phyloP scores from a whole-genome alignment of 2,113 vertebrate genomes.

The Malaclemys terrapin region DNA sequence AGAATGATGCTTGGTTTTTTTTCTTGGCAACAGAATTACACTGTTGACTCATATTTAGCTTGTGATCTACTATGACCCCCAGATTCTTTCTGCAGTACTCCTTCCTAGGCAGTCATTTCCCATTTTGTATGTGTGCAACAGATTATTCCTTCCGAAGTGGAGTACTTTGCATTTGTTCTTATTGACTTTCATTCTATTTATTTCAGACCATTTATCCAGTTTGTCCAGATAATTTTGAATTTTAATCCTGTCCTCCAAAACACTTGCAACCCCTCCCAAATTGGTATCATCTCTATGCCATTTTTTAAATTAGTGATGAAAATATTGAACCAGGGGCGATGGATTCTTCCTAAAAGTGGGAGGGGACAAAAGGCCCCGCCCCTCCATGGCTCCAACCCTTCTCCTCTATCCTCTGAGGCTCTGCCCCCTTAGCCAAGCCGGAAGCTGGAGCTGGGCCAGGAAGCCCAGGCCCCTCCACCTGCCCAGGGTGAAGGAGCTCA shows the following conservation, averaged over 20 bases:
- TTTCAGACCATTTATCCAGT: not conserved
- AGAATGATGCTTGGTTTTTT: not conserved
- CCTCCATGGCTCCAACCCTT: too few species aligned
- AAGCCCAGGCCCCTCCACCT: too few species aligned
- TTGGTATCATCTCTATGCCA: not conserved
- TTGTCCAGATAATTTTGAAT: not conserved
- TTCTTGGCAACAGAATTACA: not conserved
- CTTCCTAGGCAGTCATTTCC: not conserved
- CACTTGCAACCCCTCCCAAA: not conserved
- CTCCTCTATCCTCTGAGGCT: too few species aligned
- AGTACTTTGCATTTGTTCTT: not conserved
- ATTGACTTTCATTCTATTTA: not conserved
- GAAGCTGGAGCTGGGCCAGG: too few species aligned
- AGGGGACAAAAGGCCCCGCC: too few species aligned
- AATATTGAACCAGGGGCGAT: not conserved
- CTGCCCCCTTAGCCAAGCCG: too few species aligned
- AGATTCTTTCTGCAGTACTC: not conserved
- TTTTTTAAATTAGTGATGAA: not conserved
- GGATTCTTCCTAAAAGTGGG: too few species aligned
- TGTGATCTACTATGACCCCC: not conserved
- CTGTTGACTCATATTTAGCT: not conserved
- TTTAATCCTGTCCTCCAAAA: not conserved
- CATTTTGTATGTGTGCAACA: not conserved
- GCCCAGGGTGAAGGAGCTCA: too few species aligned
- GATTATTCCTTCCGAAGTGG: not conserved